These are phyloP conservation scores for Galleria mellonella DNA, from an alignment of 1,140 invertebrate species.

Conservation along the genomic window DNA sequence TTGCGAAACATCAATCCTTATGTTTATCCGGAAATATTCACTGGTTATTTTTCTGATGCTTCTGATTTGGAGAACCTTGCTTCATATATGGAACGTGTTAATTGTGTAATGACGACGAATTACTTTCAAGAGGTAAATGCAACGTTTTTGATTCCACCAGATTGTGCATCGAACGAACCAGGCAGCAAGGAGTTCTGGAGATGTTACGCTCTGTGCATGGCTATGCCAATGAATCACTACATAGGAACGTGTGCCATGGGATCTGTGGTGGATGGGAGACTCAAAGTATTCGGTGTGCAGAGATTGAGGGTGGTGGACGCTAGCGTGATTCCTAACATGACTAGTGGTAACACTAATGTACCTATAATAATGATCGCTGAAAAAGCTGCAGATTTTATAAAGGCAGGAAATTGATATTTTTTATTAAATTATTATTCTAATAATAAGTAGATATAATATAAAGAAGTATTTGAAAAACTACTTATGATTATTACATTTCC, in stretches of 20 bases:
- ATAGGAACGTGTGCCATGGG: slow-evolving; percentile 17
- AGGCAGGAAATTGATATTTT: slow-evolving; percentile 47
- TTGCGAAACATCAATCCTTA: slow-evolving; percentile 16
- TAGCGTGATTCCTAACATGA: slow-evolving; percentile 83
- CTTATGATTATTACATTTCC: too few relatives aligned
- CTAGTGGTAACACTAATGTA: slow-evolving; percentile 86
- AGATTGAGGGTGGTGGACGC: slow-evolving; percentile 83
- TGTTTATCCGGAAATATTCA: slow-evolving; percentile 16
- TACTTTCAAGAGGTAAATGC: slow-evolving; percentile 19
- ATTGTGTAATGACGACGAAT: slow-evolving; percentile 11
- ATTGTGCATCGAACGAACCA: slow-evolving; percentile 4
- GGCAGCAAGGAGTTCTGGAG: slow-evolving; percentile 15
- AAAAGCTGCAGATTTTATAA: slow-evolving; percentile 88
- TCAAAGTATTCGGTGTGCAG: slow-evolving; percentile 81
- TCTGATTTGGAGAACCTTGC: slow-evolving; percentile 18
- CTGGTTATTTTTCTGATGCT: slow-evolving; percentile 9
- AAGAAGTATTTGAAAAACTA: too few relatives aligned
- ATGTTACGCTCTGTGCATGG: slow-evolving; percentile 12
- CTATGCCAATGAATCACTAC: slow-evolving; percentile 11
- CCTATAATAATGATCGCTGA: slow-evolving; percentile 91
- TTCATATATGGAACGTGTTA: slow-evolving; percentile 12
- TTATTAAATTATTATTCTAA: too few relatives aligned
- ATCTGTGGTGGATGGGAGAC: slow-evolving; percentile 83
- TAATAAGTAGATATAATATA: too few relatives aligned
- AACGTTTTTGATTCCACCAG: slow-evolving; percentile 7